A percentile compares a stretch with the other conserved stretches of the same genome.
Conservation (phyloP, 2,113 vertebrate species). For the Corythornis cristatus region DNA sequence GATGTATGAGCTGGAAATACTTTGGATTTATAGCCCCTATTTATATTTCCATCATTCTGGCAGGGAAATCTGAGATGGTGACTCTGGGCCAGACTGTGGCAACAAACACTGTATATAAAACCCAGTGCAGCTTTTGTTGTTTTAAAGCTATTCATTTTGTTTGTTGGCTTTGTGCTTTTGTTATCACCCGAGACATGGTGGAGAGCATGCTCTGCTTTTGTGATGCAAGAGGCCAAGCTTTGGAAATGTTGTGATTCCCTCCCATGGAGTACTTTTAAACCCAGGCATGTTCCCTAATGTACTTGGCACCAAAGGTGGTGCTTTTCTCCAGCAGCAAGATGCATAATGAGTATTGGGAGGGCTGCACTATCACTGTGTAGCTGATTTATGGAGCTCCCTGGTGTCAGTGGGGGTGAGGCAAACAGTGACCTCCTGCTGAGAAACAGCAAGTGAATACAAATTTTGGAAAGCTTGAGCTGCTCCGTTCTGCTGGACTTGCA, state of each 20-base stretch:
- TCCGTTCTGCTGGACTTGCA: background rate
- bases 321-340: background rate
- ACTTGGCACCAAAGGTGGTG: constrained; percentile 41
- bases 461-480: background rate
- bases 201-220: constrained; percentile 19
- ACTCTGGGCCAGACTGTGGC: constrained; percentile 28
- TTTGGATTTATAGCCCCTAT: constrained; percentile 47
- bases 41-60: constrained; percentile 57
- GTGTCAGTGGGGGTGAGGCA: background rate
- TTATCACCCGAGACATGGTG: background rate
- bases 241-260: constrained; percentile 45
- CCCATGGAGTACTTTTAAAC: constrained; percentile 28
- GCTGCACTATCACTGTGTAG: background rate
- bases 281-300: constrained; percentile 14
- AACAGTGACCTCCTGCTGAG: background rate
- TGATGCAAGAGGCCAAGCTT: constrained; percentile 14
- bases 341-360: background rate
- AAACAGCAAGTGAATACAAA: background rate
- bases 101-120: constrained; percentile 6
- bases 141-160: constrained; percentile 9
- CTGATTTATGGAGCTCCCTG: constrained; percentile 16
- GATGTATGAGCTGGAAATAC: constrained; percentile 50
- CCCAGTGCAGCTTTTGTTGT: background rate
- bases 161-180: constrained; percentile 8
- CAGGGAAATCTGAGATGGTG: constrained; percentile 14